Evolutionary conservation across 2,797 vertebrate species (phyloP).

Genomic region (Gephyroberyx darwinii): DNA sequence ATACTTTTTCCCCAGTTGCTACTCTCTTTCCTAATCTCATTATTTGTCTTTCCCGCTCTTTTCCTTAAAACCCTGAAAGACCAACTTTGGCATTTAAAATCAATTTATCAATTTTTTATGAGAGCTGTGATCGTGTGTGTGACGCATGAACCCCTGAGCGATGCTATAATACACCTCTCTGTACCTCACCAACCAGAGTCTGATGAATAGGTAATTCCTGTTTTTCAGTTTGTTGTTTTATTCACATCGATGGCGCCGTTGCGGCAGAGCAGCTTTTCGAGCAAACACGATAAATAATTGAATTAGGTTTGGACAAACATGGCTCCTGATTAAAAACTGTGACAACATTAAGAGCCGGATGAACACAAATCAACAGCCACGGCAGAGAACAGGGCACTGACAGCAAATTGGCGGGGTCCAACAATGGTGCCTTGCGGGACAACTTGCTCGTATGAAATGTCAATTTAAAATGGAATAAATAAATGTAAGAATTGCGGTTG

Average conservation of each 20-base stretch:
- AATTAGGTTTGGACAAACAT: conserved; percentile 58
- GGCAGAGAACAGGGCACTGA: background rate
- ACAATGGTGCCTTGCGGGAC: conserved; percentile 40
- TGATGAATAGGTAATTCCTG: background rate
- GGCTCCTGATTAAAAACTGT: conserved; percentile 60
- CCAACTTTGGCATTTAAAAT: conserved; percentile 32
- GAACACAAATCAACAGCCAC: conserved; percentile 40
- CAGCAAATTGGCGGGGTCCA: conserved; percentile 39
- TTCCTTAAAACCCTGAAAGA: background rate
- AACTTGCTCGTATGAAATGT: background rate
- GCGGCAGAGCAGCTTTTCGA: conserved; percentile 30
- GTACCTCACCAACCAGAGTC: background rate
- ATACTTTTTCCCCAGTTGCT: conserved; percentile 39
- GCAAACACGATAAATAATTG: conserved; percentile 68
- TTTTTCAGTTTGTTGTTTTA: background rate
- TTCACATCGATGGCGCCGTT: background rate
- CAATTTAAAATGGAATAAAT: conserved; percentile 41
- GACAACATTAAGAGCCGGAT: conserved; percentile 46
- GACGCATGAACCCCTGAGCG: conserved; percentile 31
- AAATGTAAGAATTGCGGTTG: conserved; percentile 24
- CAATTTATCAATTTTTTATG: conserved; percentile 42
- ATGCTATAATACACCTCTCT: conserved; percentile 15
- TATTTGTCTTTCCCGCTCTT: conserved; percentile 13
- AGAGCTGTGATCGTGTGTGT: conserved; percentile 5
- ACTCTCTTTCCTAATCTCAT: conserved; percentile 1